These are phyloP conservation scores for Circaetus gallicus DNA, from an alignment of 2,113 vertebrate species.

Conservation along the genomic window DNA sequence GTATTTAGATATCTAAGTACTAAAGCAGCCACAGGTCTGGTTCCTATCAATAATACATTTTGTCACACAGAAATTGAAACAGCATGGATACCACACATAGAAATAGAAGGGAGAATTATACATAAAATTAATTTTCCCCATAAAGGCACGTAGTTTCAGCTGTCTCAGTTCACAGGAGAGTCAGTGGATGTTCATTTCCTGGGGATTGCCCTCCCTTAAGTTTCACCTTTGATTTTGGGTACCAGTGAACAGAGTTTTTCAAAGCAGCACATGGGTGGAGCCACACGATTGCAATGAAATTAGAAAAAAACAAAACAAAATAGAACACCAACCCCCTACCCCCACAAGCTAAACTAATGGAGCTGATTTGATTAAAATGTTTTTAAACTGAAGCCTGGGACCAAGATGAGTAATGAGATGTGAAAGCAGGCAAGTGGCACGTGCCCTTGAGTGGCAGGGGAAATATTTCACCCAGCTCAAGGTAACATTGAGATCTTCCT, in stretches of 20 bases:
- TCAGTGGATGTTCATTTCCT: background rate
- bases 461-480: background rate
- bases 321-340: fast-evolving
- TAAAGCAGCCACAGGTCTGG: constrained; percentile 47
- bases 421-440: background rate
- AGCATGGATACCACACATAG: constrained; percentile 27
- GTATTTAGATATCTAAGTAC: constrained; percentile 16
- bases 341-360: background rate
- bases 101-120: background rate
- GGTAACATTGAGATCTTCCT: background rate
- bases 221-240: background rate
- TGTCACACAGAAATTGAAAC: constrained; percentile 55
- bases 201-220: background rate
- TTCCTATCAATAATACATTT: constrained; percentile 55
- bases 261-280: background rate
- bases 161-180: background rate
- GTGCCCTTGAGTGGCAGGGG: background rate
- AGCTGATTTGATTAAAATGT: background rate
- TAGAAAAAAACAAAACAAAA: background rate
- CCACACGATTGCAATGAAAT: background rate
- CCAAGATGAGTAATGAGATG: background rate
- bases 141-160: background rate
- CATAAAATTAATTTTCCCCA: background rate
- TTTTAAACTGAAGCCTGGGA: background rate
- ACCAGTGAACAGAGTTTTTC: background rate